These are phyloP conservation scores for Polyommatus icarus DNA, from an alignment of 2,888 invertebrate species.

Conservation along the genomic window DNA sequence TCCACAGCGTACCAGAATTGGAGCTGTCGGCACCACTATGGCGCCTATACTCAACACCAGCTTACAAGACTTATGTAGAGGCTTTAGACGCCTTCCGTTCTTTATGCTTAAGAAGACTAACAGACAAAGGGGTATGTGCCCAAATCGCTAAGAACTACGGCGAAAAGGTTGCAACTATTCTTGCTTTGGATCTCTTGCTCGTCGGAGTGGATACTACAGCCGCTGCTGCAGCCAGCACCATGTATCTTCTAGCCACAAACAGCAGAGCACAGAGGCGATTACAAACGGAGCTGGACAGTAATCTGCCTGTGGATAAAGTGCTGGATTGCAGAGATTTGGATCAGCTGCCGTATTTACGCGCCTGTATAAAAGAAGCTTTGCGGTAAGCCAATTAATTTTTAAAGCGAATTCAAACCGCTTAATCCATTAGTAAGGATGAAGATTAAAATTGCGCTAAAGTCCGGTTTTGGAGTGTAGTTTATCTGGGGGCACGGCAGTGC, in stretches of 20 bases:
- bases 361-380: slow-evolving; percentile 89
- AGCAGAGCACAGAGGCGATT: slow-evolving; percentile 83
- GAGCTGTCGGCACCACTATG: slow-evolving; percentile 88
- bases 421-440: neutral
- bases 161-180: slow-evolving; percentile 81
- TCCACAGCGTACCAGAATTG: slow-evolving; percentile 87
- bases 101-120: slow-evolving; percentile 72
- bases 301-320: slow-evolving; percentile 77
- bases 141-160: slow-evolving; percentile 63
- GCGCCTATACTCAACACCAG: slow-evolving; percentile 85
- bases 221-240: slow-evolving; percentile 86
- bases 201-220: slow-evolving; percentile 93
- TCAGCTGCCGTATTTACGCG: slow-evolving; percentile 85
- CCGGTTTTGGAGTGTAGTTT: neutral
- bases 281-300: slow-evolving; percentile 81
- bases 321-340: slow-evolving; percentile 82
- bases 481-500: too few species aligned
- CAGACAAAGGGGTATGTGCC: slow-evolving; percentile 71
- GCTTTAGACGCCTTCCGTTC: slow-evolving; percentile 86
- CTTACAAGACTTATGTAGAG: slow-evolving; percentile 85
- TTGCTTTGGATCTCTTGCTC: slow-evolving; percentile 87
- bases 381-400: slow-evolving; percentile 69
- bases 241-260: slow-evolving; percentile 88
- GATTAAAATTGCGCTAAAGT: neutral
- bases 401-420: neutral